phyloP scores from a whole-genome alignment of 2,113 vertebrate species.

The Gulo gulo region DNA sequence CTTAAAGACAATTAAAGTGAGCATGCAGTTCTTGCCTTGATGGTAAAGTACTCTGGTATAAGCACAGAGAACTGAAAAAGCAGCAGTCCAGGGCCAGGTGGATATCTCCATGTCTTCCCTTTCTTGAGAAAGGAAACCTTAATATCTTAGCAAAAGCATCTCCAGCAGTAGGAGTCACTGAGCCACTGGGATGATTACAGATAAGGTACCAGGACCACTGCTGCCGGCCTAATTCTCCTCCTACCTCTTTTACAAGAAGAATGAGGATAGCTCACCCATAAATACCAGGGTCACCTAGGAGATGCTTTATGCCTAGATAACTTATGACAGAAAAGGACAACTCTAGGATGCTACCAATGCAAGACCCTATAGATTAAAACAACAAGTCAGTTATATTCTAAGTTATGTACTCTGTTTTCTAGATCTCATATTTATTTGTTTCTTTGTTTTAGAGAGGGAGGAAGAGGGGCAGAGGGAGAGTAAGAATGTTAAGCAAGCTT shows the following conservation, averaged over 20 bases:
- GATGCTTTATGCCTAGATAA: background rate
- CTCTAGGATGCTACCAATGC: background rate
- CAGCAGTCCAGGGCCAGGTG: background rate
- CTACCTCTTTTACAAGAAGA: background rate
- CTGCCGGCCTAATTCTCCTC: background rate
- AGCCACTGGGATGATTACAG: background rate
- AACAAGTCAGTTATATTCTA: background rate
- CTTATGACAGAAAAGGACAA: background rate
- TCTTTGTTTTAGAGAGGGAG: background rate
- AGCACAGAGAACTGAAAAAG: constrained; percentile 43
- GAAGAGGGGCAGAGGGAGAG: background rate
- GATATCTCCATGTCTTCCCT: background rate
- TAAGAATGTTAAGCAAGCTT: background rate
- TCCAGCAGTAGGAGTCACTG: background rate
- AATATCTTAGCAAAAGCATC: background rate
- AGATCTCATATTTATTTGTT: background rate
- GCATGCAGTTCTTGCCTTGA: constrained; percentile 37
- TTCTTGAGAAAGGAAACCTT: constrained; percentile 28
- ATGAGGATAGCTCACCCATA: background rate
- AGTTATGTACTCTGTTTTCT: background rate
- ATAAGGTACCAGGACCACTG: background rate
- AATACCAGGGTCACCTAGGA: constrained; percentile 8
- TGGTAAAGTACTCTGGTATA: constrained; percentile 24
- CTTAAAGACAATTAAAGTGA: constrained; percentile 69
- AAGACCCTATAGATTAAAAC: background rate